Conservation (phyloP, 2,888 invertebrate genomes). For the Epistrophe grossulariae region DNA sequence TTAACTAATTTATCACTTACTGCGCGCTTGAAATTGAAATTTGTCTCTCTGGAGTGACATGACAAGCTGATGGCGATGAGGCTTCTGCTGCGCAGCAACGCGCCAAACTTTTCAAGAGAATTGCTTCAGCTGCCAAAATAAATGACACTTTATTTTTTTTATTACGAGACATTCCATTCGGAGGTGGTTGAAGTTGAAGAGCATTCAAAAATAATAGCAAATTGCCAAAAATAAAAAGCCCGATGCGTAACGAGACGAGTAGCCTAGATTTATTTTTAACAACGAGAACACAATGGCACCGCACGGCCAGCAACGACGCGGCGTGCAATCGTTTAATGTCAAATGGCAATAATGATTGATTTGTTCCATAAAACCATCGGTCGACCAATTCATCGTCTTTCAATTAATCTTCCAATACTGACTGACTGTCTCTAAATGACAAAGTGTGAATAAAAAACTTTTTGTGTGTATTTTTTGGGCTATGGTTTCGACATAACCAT, state of each 20-base stretch:
- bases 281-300: background rate
- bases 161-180: conserved; percentile 58
- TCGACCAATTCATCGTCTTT: conserved; percentile 73
- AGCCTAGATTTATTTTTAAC: conserved; percentile 45
- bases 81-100: conserved; percentile 10
- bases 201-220: conserved; percentile 32
- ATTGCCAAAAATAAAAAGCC: background rate
- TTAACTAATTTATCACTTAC: conserved; percentile 70
- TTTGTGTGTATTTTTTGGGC: conserved; percentile 45
- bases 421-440: conserved; percentile 71
- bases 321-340: conserved; percentile 5
- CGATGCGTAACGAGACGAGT: background rate
- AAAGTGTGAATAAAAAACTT: conserved; percentile 72
- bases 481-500: conserved; percentile 69
- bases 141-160: conserved; percentile 70
- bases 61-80: conserved; percentile 19
- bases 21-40: conserved; percentile 58
- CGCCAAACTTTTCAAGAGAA: conserved; percentile 26
- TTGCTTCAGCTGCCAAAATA: conserved; percentile 57
- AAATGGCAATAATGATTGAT: conserved; percentile 62
- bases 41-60: conserved; percentile 57
- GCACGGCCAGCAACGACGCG: no score
- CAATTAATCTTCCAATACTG: conserved; percentile 65
- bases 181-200: conserved; percentile 49
- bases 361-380: conserved; percentile 17